Percentiles rank a stretch among this genome's conserved stretches.
These are phyloP conservation scores for Squalus acanthias DNA, from an alignment of 2,797 vertebrate genomes.

Conservation along the genomic window DNA sequence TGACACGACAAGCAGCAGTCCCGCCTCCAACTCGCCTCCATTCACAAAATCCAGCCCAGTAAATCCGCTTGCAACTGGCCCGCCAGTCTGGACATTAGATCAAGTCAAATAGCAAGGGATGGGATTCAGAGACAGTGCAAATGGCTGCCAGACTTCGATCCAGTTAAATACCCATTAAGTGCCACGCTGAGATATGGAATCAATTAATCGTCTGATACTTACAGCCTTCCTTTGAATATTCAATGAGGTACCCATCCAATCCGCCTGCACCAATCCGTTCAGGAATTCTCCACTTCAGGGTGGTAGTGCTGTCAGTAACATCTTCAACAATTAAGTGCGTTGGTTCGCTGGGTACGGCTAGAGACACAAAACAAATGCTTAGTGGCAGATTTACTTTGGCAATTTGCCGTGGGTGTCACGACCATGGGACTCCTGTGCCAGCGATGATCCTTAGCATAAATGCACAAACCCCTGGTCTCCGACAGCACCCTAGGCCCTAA, in stretches of 20 bases:
- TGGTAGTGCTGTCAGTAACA: conserved; percentile 74
- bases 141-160: not conserved
- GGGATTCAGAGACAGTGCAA: not conserved
- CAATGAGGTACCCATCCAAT: conserved; percentile 80
- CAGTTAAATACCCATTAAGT: not conserved
- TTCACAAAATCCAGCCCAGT: too few species aligned
- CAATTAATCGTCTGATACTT: conserved; percentile 44
- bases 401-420: not conserved
- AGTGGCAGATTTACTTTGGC: not conserved
- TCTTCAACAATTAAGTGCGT: conserved; percentile 71
- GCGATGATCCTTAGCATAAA: not conserved
- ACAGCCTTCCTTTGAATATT: conserved; percentile 82
- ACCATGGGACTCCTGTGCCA: not conserved
- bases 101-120: too few species aligned
- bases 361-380: not conserved
- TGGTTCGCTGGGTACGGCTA: conserved; percentile 76
- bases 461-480: not conserved
- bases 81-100: too few species aligned
- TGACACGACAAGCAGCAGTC: too few species aligned
- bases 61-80: too few species aligned
- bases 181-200: not conserved
- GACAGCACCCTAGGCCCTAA: not conserved
- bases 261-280: conserved; percentile 75
- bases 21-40: too few species aligned
- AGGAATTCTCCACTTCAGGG: conserved; percentile 79